Conservation (phyloP, 1,140 invertebrate species). For the Potamilus streckersoni region DNA sequence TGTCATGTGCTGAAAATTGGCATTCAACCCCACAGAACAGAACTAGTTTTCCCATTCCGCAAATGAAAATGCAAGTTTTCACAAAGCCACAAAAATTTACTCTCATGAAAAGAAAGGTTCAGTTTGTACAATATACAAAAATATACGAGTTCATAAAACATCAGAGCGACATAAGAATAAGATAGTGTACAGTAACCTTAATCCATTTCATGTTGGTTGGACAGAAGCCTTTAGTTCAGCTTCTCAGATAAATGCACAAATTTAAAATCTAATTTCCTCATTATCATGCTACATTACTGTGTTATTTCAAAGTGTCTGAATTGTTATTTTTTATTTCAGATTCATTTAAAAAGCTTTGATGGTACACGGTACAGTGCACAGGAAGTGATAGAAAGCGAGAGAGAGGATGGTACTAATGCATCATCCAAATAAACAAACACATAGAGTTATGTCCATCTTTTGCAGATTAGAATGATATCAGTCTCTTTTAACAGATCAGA, state of each 20-base stretch:
- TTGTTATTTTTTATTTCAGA: conserved; percentile 30
- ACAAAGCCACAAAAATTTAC: too few relatives aligned
- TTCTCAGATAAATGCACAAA: background rate
- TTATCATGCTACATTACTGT: background rate
- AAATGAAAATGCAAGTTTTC: too few relatives aligned
- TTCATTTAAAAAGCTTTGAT: conserved; percentile 52
- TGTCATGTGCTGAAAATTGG: too few relatives aligned
- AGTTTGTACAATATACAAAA: too few relatives aligned
- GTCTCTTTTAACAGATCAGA: too few relatives aligned
- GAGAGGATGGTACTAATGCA: background rate
- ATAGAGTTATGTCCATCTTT: too few relatives aligned
- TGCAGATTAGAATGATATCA: too few relatives aligned
- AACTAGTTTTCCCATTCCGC: too few relatives aligned
- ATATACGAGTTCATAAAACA: background rate
- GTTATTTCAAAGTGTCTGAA: background rate
- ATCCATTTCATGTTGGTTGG: background rate
- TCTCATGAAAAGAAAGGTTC: too few relatives aligned
- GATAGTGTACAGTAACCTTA: background rate
- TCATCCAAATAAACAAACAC: background rate
- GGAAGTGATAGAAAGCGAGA: conserved; percentile 38
- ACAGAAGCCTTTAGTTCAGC: background rate
- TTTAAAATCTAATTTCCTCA: background rate
- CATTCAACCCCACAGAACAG: too few relatives aligned
- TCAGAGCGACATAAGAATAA: conserved; percentile 3
- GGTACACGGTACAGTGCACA: conserved; percentile 45